These are phyloP conservation scores for Lemur catta DNA, from an alignment of 2,797 vertebrate species.

Conservation along the genomic window DNA sequence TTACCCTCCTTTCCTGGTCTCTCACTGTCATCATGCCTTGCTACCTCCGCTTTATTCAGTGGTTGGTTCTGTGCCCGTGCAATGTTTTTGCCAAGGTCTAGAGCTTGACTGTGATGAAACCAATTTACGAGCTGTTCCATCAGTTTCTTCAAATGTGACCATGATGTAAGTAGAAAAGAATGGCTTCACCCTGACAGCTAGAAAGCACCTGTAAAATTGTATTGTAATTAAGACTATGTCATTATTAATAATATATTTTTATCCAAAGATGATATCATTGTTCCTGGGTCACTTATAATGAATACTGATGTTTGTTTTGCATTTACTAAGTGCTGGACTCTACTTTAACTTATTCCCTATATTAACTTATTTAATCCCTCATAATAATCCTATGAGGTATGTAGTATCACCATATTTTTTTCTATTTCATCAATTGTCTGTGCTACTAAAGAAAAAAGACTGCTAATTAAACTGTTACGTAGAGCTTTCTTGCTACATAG, in stretches of 20 bases:
- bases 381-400: background rate
- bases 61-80: constrained; percentile 87
- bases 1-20: background rate
- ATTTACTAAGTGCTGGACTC: background rate
- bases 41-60: constrained; percentile 81
- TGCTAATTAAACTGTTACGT: background rate
- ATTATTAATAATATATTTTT: background rate
- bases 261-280: background rate
- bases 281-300: background rate
- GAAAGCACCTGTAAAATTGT: background rate
- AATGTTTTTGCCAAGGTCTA: constrained; percentile 91
- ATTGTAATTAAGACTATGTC: background rate
- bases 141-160: constrained; percentile 92
- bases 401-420: background rate
- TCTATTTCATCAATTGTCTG: background rate
- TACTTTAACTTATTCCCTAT: background rate
- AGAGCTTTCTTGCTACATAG: background rate
- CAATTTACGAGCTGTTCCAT: constrained; percentile 88
- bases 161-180: constrained; percentile 90
- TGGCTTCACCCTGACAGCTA: background rate
- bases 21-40: background rate
- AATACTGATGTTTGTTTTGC: background rate
- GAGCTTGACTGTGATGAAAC: constrained; percentile 92
- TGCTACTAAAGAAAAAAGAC: background rate
- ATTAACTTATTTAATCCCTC: background rate